A percentile compares a stretch with the other conserved stretches of the same genome.
phyloP scores from a whole-genome alignment of 2,113 vertebrate species.

The Ictidomys tridecemlineatus region DNA sequence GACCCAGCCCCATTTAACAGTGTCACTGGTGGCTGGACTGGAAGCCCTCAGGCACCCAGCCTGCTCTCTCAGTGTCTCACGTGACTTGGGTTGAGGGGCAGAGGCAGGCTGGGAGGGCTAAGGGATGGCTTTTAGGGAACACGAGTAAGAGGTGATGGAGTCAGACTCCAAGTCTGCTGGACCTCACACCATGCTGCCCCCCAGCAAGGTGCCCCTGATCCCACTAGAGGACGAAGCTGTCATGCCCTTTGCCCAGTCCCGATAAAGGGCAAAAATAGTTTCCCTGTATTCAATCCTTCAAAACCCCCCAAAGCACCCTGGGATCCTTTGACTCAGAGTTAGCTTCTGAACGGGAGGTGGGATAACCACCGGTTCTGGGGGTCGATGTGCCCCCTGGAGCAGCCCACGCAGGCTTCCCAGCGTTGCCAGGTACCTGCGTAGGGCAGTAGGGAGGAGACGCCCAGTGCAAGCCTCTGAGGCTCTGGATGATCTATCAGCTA shows the following conservation, averaged over 20 bases:
- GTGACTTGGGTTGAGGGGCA: background rate
- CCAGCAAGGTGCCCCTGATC: background rate
- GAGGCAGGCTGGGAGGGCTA: background rate
- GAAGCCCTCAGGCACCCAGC: no score
- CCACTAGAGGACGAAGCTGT: background rate
- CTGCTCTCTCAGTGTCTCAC: background rate
- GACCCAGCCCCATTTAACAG: background rate
- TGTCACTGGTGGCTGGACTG: fast-evolving
- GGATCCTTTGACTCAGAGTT: background rate
- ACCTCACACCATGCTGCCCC: background rate
- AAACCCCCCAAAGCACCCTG: background rate
- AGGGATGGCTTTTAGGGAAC: background rate
- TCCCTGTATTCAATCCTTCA: background rate
- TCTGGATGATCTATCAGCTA: background rate
- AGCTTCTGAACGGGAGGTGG: background rate
- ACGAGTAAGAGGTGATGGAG: background rate
- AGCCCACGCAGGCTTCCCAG: background rate
- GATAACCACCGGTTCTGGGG: background rate
- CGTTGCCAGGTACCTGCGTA: background rate
- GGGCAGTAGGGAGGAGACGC: background rate
- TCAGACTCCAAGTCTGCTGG: background rate
- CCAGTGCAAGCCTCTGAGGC: constrained; percentile 9
- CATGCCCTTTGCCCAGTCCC: background rate
- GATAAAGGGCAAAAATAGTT: background rate
- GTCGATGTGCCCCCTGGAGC: background rate